Conservation (phyloP, 2,113 vertebrate species). For the Emberiza fucata region DNA sequence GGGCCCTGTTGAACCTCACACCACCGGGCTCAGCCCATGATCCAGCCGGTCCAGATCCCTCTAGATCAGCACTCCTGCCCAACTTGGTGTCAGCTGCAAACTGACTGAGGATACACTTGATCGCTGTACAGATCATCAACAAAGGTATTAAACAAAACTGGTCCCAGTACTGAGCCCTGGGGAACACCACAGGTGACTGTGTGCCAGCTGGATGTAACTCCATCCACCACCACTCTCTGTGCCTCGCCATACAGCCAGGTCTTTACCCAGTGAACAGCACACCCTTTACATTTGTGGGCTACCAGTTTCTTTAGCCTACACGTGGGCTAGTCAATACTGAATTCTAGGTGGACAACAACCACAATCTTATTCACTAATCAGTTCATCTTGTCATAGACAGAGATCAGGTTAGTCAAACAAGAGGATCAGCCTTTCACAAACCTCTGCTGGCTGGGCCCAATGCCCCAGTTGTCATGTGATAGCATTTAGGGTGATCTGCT, state of each 20-base stretch:
- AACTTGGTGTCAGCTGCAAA: background rate
- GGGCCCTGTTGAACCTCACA: background rate
- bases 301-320: background rate
- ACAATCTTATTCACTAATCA: background rate
- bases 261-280: background rate
- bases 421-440: background rate
- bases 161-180: background rate
- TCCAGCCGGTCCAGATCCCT: background rate
- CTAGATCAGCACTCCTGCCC: background rate
- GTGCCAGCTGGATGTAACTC: background rate
- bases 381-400: background rate
- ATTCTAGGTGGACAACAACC: background rate
- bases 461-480: background rate
- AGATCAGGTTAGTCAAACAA: background rate
- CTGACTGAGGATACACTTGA: background rate
- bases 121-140: background rate
- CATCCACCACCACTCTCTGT: background rate
- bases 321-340: background rate
- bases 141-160: background rate
- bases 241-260: too few relatives aligned
- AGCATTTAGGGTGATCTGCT: background rate
- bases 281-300: background rate
- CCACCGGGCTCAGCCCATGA: background rate
- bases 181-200: background rate
- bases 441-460: background rate